Conservation (phyloP, 2,888 invertebrate species). For the Seira sanloemensis region DNA sequence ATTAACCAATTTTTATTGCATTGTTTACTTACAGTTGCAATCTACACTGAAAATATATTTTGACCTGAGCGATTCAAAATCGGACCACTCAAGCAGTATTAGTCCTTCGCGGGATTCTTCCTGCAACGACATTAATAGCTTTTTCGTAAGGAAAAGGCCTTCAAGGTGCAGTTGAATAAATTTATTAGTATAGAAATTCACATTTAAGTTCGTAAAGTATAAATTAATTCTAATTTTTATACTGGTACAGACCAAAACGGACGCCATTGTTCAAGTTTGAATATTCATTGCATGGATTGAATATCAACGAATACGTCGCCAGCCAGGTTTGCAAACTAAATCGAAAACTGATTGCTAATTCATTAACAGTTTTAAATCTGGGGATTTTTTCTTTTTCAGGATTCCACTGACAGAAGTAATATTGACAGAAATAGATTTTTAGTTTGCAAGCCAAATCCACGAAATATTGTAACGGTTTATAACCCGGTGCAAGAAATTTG, state of each 20-base stretch:
- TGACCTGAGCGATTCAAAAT: constrained; percentile 71
- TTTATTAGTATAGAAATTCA: neutral
- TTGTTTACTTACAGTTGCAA: constrained; percentile 82
- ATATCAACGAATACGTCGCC: constrained; percentile 78
- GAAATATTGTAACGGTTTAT: constrained; percentile 86
- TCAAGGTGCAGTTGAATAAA: constrained; percentile 72
- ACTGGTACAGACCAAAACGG: constrained; percentile 76
- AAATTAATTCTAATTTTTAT: too few species aligned
- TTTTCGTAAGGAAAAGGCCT: constrained; percentile 77
- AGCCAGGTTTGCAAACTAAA: constrained; percentile 75
- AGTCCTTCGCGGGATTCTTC: constrained; percentile 68
- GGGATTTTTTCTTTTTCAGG: constrained; percentile 56
- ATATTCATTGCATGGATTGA: constrained; percentile 80
- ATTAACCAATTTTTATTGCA: neutral
- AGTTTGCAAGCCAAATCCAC: constrained; percentile 86
- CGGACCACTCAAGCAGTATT: constrained; percentile 65
- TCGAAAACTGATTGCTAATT: too few species aligned
- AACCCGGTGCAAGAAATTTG: constrained; percentile 88
- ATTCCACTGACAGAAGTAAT: constrained; percentile 63
- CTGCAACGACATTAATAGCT: constrained; percentile 76
- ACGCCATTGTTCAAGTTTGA: constrained; percentile 83
- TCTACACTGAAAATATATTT: constrained; percentile 82
- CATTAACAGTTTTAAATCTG: too few species aligned
- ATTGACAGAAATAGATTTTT: constrained; percentile 79
- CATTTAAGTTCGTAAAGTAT: neutral